Evolutionary conservation across 2,113 vertebrate genomes (phyloP).

Genomic region (Collichthys lucidus): DNA sequence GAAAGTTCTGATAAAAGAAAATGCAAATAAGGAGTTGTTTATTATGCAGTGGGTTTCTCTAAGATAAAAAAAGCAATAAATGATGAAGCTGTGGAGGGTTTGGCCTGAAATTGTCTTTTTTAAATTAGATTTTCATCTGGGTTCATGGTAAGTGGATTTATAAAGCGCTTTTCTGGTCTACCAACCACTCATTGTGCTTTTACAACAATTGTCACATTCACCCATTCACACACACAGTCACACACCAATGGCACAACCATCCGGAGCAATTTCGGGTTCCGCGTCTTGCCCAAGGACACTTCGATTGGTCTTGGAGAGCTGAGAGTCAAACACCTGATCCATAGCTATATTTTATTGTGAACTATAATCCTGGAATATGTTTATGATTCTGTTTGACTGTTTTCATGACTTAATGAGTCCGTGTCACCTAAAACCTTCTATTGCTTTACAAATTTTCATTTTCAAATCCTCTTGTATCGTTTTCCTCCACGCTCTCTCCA

Average conservation of each 20-base stretch:
- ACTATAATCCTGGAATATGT: not conserved
- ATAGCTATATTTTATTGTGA: not conserved
- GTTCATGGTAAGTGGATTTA: not conserved
- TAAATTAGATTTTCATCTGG: not conserved
- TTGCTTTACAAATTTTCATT: not conserved
- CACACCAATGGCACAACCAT: too few relatives aligned
- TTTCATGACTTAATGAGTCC: not conserved
- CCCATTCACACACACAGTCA: too few relatives aligned
- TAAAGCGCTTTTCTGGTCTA: too few relatives aligned
- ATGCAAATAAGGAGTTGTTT: constrained; percentile 5
- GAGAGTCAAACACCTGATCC: too few relatives aligned
- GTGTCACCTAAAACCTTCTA: not conserved
- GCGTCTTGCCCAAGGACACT: too few relatives aligned
- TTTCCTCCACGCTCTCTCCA: not conserved
- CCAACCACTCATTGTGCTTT: too few relatives aligned
- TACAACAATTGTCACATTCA: too few relatives aligned
- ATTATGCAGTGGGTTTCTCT: not conserved
- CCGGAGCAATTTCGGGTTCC: too few relatives aligned
- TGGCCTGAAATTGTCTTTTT: not conserved
- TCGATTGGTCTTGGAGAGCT: too few relatives aligned
- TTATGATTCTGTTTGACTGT: not conserved
- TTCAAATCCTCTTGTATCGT: not conserved
- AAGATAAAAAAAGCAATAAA: not conserved
- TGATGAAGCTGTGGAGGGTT: not conserved
- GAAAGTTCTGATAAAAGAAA: not conserved